Conservation (phyloP, 2,113 vertebrate species). For the Cryptomyrus ogoouensis region DNA sequence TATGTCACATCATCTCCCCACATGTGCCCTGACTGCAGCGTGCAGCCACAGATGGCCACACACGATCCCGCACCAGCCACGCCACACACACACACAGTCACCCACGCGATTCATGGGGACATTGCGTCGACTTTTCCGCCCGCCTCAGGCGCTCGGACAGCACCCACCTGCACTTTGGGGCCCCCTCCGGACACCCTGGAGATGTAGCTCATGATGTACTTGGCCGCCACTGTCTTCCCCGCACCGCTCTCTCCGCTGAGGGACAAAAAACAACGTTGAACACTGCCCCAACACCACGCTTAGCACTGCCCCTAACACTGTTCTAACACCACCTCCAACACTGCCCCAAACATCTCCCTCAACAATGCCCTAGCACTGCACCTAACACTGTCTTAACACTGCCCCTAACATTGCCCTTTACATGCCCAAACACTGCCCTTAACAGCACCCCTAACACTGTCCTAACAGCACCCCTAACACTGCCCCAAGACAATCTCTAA, state of each 20-base stretch:
- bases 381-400: background rate
- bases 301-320: background rate
- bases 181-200: conserved; percentile 93
- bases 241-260: conserved; percentile 90
- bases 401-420: no score
- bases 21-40: background rate
- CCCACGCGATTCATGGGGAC: background rate
- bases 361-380: background rate
- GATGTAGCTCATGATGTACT: conserved; percentile 94
- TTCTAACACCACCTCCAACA: background rate
- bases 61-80: background rate
- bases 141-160: background rate
- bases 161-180: conserved; percentile 82
- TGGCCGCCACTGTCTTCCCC: conserved; percentile 94
- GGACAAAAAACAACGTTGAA: conserved; percentile 23
- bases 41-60: background rate
- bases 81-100: background rate
- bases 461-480: background rate
- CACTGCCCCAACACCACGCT: background rate
- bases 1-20: background rate
- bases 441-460: background rate
- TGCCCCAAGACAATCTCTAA: background rate
- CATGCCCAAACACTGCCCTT: background rate
- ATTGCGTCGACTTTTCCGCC: background rate
- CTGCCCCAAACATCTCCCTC: background rate